Evolutionary conservation across 2,113 vertebrate genomes (phyloP).

Genomic region (Alethe diademata): DNA sequence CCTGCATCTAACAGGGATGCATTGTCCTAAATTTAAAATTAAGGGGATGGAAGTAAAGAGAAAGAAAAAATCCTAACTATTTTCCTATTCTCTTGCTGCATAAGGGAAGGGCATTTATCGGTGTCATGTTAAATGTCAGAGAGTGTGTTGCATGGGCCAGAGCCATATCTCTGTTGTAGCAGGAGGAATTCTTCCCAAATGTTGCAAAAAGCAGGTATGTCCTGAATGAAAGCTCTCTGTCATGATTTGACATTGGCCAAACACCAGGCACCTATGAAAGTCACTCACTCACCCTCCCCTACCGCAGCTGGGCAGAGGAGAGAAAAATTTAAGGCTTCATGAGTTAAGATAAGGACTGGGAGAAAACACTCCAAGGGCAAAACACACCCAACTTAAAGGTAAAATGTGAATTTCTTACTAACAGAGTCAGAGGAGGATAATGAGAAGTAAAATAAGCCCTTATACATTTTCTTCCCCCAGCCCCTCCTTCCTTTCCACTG

Average conservation of each 20-base stretch:
- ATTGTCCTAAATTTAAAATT: not conserved
- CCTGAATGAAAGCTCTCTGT: not conserved
- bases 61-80: not conserved
- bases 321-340: not conserved
- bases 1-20: not conserved
- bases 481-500: not conserved
- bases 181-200: slow-evolving; percentile 19
- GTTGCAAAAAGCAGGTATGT: not conserved
- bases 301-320: not conserved
- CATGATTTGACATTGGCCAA: not conserved
- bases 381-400: not conserved
- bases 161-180: not conserved
- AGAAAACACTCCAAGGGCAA: not conserved
- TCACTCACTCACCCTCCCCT: not conserved
- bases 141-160: not conserved
- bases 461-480: not conserved
- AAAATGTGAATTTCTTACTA: not conserved
- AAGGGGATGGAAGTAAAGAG: not conserved
- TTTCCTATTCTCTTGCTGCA: not conserved
- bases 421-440: not conserved
- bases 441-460: not conserved
- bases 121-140: not conserved
- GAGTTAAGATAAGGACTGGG: not conserved
- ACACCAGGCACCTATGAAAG: not conserved
- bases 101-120: not conserved